A percentile compares a stretch with the other conserved stretches of the same genome.
Evolutionary conservation across 2,888 invertebrate genomes (phyloP).

Genomic region (Dioctria rufipes): DNA sequence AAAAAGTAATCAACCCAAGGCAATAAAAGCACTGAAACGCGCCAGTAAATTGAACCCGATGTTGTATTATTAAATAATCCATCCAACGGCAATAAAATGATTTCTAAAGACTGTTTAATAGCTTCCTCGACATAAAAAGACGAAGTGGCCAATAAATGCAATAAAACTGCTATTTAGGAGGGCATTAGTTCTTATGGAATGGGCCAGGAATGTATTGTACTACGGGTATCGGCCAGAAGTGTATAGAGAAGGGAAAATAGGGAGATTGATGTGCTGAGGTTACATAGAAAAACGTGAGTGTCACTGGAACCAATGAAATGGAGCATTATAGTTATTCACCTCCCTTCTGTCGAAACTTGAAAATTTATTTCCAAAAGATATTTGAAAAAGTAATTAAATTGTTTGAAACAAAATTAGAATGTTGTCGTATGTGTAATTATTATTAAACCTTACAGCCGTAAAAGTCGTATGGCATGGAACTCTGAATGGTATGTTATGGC

Average conservation of each 20-base stretch:
- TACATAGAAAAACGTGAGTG: not conserved
- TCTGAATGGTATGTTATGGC: no score
- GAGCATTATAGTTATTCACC: not conserved
- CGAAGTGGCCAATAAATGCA: constrained; percentile 48
- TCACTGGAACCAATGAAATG: not conserved
- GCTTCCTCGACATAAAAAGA: constrained; percentile 48
- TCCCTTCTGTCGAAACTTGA: not conserved
- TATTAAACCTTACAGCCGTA: no score
- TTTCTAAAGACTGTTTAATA: constrained; percentile 52
- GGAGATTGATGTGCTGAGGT: constrained; percentile 1
- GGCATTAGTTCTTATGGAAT: constrained; percentile 31
- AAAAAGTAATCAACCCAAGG: constrained; percentile 41
- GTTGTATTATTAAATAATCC: constrained; percentile 50
- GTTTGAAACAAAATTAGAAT: not conserved
- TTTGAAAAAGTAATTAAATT: constrained; percentile 1
- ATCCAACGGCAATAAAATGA: constrained; percentile 46
- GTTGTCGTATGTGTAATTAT: no score
- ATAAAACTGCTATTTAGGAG: constrained; percentile 41
- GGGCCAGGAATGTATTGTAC: constrained; percentile 20
- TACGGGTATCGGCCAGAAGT: not conserved
- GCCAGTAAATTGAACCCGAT: constrained; percentile 34
- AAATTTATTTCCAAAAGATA: constrained; percentile 1
- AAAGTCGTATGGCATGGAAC: no score
- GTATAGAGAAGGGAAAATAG: not conserved
- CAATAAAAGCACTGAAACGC: constrained; percentile 36